Evolutionary conservation across 2,888 invertebrate species (phyloP).

Genomic region (Baccha elongata): DNA sequence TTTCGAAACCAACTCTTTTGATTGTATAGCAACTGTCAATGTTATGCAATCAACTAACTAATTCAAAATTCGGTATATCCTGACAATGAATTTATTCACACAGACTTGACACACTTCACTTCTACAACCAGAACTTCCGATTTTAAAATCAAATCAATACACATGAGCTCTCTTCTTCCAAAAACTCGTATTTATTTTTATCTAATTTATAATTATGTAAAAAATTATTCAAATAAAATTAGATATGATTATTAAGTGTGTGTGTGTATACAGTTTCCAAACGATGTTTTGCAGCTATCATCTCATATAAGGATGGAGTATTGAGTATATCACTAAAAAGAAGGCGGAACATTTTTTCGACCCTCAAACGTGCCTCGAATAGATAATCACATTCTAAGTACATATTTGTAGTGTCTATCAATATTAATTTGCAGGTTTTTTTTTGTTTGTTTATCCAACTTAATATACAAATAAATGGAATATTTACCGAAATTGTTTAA

Average conservation of each 20-base stretch:
- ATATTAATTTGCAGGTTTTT: constrained; percentile 15
- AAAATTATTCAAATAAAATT: constrained; percentile 18
- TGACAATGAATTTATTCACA: too few relatives aligned
- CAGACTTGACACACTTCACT: not conserved
- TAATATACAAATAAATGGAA: constrained; percentile 2
- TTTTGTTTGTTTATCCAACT: not conserved
- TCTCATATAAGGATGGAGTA: constrained; percentile 45
- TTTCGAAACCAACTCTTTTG: not conserved
- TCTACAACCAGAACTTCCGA: not conserved
- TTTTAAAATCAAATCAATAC: constrained; percentile 35
- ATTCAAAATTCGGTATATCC: too few relatives aligned
- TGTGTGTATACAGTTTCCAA: not conserved
- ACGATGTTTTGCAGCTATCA: too few relatives aligned
- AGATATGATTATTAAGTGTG: not conserved
- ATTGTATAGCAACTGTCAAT: not conserved
- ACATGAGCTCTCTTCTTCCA: not conserved
- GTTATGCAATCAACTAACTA: constrained; percentile 8
- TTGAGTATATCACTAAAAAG: constrained; percentile 29
- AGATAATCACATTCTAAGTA: constrained; percentile 32
- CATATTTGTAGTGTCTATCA: constrained; percentile 12
- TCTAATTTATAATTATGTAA: constrained; percentile 35
- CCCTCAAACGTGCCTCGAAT: constrained; percentile 64
- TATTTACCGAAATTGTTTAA: constrained; percentile 60
- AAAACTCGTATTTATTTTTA: not conserved
- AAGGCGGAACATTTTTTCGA: constrained; percentile 63